These are phyloP conservation scores for Sciurus carolinensis DNA, from an alignment of 2,797 vertebrate genomes.

Conservation along the genomic window DNA sequence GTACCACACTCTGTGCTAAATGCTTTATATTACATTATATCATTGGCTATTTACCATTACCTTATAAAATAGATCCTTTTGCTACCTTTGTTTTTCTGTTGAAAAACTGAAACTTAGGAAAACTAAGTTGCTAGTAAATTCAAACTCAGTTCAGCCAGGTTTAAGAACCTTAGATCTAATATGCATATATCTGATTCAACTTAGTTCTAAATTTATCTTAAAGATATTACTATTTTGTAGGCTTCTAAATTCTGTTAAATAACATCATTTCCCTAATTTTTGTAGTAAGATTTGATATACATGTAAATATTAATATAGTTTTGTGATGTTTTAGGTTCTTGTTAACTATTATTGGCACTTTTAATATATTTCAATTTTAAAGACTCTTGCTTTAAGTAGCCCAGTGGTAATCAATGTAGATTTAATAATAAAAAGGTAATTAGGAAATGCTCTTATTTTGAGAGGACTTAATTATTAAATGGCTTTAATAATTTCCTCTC, in stretches of 20 bases:
- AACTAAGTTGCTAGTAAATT: conserved; percentile 66
- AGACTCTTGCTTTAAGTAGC: conserved; percentile 59
- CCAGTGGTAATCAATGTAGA: not conserved
- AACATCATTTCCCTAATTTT: conserved; percentile 22
- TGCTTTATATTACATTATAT: conserved; percentile 64
- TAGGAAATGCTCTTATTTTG: conserved; percentile 59
- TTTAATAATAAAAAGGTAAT: conserved; percentile 57
- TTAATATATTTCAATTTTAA: conserved; percentile 62
- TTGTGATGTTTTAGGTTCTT: conserved; percentile 43
- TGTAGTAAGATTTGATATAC: conserved; percentile 53
- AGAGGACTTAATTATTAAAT: conserved; percentile 62
- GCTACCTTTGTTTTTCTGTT: conserved; percentile 53
- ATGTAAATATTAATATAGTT: conserved; percentile 58
- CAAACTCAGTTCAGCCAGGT: conserved; percentile 49
- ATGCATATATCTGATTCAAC: conserved; percentile 34
- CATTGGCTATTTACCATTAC: conserved; percentile 38
- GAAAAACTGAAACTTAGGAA: conserved; percentile 40
- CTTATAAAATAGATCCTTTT: conserved; percentile 25
- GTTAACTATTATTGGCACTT: not conserved
- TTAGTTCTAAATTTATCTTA: conserved; percentile 61
- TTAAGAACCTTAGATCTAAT: conserved; percentile 52
- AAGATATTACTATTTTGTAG: conserved; percentile 46
- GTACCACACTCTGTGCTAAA: conserved; percentile 16
- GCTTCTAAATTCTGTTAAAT: conserved; percentile 50
- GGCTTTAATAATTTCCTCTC: conserved; percentile 64